Evolutionary conservation across 2,797 vertebrate species (phyloP).

Genomic region (Falco berigora): DNA sequence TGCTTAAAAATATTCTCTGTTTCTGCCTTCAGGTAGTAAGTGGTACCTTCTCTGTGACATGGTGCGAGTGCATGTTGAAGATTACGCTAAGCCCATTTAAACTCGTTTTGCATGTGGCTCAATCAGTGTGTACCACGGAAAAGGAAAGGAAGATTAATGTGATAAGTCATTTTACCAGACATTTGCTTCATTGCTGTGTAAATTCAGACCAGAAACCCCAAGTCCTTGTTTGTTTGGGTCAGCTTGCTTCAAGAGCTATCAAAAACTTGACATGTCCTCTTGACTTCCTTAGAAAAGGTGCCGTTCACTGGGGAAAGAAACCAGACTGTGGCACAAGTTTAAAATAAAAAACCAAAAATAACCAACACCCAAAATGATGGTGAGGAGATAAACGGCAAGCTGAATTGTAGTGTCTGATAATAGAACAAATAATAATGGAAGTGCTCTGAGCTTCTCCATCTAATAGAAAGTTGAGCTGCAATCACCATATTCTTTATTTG

Average conservation of each 20-base stretch:
- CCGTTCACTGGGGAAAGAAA: neutral
- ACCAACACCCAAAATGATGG: neutral
- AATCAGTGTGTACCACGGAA: neutral
- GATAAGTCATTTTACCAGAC: neutral
- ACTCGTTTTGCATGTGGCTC: neutral
- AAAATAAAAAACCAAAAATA: neutral
- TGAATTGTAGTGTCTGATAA: neutral
- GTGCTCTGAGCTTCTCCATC: neutral
- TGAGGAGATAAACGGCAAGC: neutral
- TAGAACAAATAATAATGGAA: neutral
- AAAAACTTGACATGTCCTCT: neutral
- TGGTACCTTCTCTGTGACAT: neutral
- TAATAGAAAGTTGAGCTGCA: neutral
- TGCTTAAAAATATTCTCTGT: neutral
- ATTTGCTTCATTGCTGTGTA: neutral
- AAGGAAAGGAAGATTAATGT: neutral
- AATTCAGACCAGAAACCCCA: neutral
- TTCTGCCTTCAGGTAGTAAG: neutral
- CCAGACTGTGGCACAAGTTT: neutral
- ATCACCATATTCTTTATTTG: neutral
- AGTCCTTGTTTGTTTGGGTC: neutral
- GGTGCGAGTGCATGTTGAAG: neutral
- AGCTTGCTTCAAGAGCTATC: neutral
- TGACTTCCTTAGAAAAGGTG: neutral
- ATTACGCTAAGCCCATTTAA: neutral